Evolutionary conservation across 2,797 vertebrate species (phyloP), one percentile per base, ranked within the genome.

Genomic region (Scolopax bukidnonensis): DNA sequence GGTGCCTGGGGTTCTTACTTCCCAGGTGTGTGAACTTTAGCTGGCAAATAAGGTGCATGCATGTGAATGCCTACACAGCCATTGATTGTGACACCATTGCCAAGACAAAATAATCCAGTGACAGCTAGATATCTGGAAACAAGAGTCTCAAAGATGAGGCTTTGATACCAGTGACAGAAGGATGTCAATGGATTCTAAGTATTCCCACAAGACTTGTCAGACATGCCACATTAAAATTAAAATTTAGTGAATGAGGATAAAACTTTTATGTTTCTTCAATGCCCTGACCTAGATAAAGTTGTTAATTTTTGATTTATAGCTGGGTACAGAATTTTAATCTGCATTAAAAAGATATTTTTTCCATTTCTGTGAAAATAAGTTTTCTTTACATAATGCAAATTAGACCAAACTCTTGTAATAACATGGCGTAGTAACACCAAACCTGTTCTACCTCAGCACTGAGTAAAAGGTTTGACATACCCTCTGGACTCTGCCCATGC

Each of bases 301-400:
- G 79, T 97, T 96, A 95, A 96, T 96, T 96, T 96, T 96, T 96
- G 56, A 92, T 96, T 97, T 95, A 59, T 95, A 91, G 79, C 54
- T 78, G 60, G 13, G 47, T 77, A 86, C 54, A 84, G 71, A 91
- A 88, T 86, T 90, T 91, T 86, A 90, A 93, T 95, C 83, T 88
- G 25, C 36, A 86, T 89, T 91, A 83, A 93, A 90, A 85, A 71
- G 48, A 91, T 6, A 77, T 0, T 68, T 75, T 87, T 95, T 51
- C 84, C 6, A 32, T 68, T 83, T 92, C 71, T 67, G 33, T 81
- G 71, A 74, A 89, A 80, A 81, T n/a, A 79, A 74, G 16, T 53
- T 65, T 88, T 79, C 54, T 76, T 79, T 82, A 77, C 85, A 50
- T 59, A 53, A 30, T 24, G 38, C 60, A 15, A 43, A 6, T 78